Conservation (phyloP, 2,113 vertebrate genomes). For the Mustela lutreola region DNA sequence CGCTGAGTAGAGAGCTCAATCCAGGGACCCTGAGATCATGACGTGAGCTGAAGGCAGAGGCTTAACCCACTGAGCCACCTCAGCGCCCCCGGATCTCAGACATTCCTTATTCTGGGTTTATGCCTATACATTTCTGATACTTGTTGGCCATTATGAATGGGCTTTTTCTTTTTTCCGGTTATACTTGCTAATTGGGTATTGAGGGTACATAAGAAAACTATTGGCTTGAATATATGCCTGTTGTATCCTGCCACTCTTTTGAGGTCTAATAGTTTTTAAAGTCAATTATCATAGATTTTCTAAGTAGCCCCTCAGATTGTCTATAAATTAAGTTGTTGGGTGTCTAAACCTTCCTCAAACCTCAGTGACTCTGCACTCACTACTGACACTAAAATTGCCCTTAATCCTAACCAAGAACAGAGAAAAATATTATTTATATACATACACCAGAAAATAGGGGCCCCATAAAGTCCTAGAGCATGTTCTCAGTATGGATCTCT, state of each 20-base stretch:
- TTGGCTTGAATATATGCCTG: background rate
- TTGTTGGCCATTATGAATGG: background rate
- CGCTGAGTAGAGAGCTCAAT: too few relatives aligned
- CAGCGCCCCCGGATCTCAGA: background rate
- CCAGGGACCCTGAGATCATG: too few relatives aligned
- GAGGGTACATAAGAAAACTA: background rate
- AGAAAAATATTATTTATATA: background rate
- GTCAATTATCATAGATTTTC: background rate
- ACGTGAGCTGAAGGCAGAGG: too few relatives aligned
- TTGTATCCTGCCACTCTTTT: background rate
- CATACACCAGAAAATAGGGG: background rate
- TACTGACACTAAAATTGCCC: background rate
- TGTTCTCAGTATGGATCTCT: background rate
- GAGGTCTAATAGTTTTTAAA: background rate
- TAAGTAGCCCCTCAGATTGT: background rate
- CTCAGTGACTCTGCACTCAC: background rate
- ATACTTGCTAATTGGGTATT: background rate
- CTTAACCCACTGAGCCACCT: too few relatives aligned
- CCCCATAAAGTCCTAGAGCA: background rate
- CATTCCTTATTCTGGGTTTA: background rate
- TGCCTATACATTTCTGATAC: background rate
- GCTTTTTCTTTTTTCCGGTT: slow-evolving; percentile 23
- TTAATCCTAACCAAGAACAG: background rate
- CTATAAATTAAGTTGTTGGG: background rate
- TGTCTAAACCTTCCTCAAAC: background rate